Evolutionary conservation across 2,888 invertebrate genomes (phyloP), one percentile per base, ranked within the genome.

Genomic region (Deilephila elpenor): DNA sequence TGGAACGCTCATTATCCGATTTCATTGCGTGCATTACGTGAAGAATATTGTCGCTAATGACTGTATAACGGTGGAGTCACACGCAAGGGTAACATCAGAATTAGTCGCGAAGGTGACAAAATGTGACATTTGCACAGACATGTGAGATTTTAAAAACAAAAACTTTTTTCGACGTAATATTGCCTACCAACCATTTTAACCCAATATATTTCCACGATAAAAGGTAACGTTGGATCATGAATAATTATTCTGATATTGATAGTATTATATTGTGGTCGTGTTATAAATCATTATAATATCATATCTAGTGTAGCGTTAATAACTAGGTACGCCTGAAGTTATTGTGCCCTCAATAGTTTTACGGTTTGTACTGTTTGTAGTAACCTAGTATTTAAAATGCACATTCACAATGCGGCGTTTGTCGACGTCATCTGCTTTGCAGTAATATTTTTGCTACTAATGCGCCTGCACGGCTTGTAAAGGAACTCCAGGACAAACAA

Each of bases 351-450:
- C 88, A 91, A 90, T 91, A 89, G 89, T 88, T 89, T 87, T 85
- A 89, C 86, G 84, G 86, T 88, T 87, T 84, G 85, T 85, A 89
- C 25, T 25, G 25, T 25, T 25, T 25, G 87, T 89, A 90, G 87
- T 89, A 90, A 61, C 89, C 90, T 86, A 90, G 91, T 92, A 92
- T 93, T 93, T 92, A 91, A 51, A 93, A 92, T 91, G 89, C 89
- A 92, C 90, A 90, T 91, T 90, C 88, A 93, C 92, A 92, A 92
- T 94, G 94, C 94, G 88, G 94, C 86, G 84, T 89, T 93, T 90
- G 90, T 84, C 92, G 90, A 94, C 94, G 94, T 94, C 94, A 93
- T 91, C 84, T 91, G 89, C 88, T 92, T 94, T 94, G 94, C 94
- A 94, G 94, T 94, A 89, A 90, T 91, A 93, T 90, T 93, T 93